Evolutionary conservation across 2,888 invertebrate species (phyloP).

Genomic region (Lochmaea crataegi): DNA sequence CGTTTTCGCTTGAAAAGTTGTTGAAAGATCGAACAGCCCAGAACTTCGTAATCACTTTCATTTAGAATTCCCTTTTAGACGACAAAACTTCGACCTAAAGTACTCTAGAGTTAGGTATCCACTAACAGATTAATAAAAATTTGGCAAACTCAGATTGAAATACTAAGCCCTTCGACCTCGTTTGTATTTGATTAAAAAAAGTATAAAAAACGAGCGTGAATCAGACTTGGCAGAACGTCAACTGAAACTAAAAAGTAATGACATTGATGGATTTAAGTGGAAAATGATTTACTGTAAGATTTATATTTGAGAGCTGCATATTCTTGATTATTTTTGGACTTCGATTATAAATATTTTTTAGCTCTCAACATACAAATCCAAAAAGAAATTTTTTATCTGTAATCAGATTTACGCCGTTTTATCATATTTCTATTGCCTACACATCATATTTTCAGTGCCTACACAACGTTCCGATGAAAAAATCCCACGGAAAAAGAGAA

Average conservation of each 20-base stretch:
- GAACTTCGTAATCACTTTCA: background rate
- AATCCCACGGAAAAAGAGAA: too few relatives aligned
- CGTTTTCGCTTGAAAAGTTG: background rate
- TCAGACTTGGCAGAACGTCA: constrained; percentile 8
- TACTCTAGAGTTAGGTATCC: too few relatives aligned
- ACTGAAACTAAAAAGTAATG: background rate
- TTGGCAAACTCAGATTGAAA: too few relatives aligned
- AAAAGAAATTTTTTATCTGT: too few relatives aligned
- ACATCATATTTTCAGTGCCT: too few relatives aligned
- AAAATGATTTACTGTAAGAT: constrained; percentile 7
- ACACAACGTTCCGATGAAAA: too few relatives aligned
- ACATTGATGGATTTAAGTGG: constrained; percentile 8
- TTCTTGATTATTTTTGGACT: background rate
- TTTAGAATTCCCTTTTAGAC: background rate
- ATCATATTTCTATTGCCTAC: too few relatives aligned
- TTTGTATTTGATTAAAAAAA: background rate
- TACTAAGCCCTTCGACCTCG: background rate
- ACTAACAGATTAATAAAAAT: too few relatives aligned
- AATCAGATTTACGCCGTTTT: too few relatives aligned
- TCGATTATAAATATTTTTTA: too few relatives aligned
- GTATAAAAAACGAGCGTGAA: background rate
- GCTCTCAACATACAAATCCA: too few relatives aligned
- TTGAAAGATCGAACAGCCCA: background rate
- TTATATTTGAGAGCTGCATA: background rate
- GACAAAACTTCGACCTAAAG: background rate